Base-by-base conservation (phyloP, 2,888 invertebrate genomes). In the Brenthis ino region DNA sequence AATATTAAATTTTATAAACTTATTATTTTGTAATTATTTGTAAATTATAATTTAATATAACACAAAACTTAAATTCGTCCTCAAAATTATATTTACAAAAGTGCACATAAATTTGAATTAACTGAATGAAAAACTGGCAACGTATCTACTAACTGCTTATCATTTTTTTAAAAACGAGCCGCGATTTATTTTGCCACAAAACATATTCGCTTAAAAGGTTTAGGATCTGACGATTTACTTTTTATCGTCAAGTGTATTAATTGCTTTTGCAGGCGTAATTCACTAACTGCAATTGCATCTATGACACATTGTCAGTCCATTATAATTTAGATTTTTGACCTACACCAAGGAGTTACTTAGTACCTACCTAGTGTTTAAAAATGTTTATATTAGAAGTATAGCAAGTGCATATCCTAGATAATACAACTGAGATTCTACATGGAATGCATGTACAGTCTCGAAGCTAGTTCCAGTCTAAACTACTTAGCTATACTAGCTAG, bases 401-500 rank as follows among this genome's bases (percentile, higher is more conserved):
- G 1, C 11, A 43, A 8, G 11, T 48, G 14, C 37, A 13, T 53
- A 24, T 6, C 63, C n/a, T 50, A 56, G 13, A 65, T 33, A 20
- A 57, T 20, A 63, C 56, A 56, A 53, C 68, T 58, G 56, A 65
- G 69, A 72, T 73, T 70, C 74, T 48, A 63, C 68, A 68, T 65
- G 72, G 72, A 71, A 72, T 72, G 71, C 57, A 68, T 63, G 67
- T 71, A 66, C 20, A 63, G 50, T 48, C 48, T 65, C 53, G 53
- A 51, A 68, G 72, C 68, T 65, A 65, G 71, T 69, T 63, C 68
- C 64, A 72, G 66, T 57, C 69, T 61, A 51, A 55, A 67, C 64
- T 65, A 74, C 75, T 76, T 71, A 75, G 75, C 72, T 64, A 74
- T 72, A 76, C 70, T 61, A 66, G 65, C 73, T 73, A 75, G 74